phyloP scores from a whole-genome alignment of 2,888 invertebrate genomes.

The Acleris laterana region DNA sequence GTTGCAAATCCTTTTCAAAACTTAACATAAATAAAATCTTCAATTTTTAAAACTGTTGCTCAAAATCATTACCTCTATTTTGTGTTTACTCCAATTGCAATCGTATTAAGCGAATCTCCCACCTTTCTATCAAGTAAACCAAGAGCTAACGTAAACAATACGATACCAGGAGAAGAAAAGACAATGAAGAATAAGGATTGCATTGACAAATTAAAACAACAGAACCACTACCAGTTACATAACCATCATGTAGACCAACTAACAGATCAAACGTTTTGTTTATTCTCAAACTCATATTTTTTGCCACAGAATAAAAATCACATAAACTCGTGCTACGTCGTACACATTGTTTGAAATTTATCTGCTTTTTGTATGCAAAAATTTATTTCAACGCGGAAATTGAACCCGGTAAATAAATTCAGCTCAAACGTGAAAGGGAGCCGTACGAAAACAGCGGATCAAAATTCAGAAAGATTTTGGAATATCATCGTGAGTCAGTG shows the following conservation, averaged over 20 bases:
- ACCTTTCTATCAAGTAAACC: too few species aligned
- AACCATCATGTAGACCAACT: neutral
- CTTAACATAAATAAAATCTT: too few species aligned
- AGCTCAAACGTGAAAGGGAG: slow-evolving; percentile 21
- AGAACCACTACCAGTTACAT: neutral
- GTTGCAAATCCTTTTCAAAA: too few species aligned
- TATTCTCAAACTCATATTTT: slow-evolving; percentile 11
- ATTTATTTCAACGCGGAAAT: slow-evolving; percentile 29
- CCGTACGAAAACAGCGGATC: slow-evolving; percentile 21
- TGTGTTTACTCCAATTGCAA: too few species aligned
- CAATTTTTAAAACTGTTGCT: too few species aligned
- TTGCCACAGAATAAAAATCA: slow-evolving; percentile 9
- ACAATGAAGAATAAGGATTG: too few species aligned
- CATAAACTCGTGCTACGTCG: slow-evolving; percentile 21
- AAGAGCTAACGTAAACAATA: too few species aligned
- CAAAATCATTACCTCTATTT: too few species aligned
- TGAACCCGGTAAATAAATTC: slow-evolving; percentile 32
- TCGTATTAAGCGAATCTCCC: too few species aligned
- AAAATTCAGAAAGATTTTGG: slow-evolving; percentile 12
- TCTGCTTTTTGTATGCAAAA: slow-evolving; percentile 26
- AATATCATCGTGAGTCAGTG: slow-evolving; percentile 6
- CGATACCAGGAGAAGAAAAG: too few species aligned
- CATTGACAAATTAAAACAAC: neutral
- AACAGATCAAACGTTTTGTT: neutral
- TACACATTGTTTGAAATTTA: slow-evolving; percentile 29